Evolutionary conservation across 2,888 invertebrate species (phyloP), one percentile per base, ranked within the genome.

Genomic region (Bellardia pandia): DNA sequence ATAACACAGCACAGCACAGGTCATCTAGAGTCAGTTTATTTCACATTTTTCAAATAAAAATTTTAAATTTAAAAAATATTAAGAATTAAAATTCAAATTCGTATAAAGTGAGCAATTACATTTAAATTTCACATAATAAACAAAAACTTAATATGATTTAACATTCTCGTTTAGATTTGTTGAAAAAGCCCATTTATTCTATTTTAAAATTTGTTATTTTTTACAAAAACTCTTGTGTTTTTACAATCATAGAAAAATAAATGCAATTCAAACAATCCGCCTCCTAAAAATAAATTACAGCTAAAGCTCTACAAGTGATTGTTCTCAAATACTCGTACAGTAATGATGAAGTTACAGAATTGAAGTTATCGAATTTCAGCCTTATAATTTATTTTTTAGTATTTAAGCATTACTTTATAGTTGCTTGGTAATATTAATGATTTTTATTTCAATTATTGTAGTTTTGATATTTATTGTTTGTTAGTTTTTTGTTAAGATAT

Each of bases 401-500:
- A n/a, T 51, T 66, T 45, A 9, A 40, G 6, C 11, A 64, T 60
- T 40, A 40, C 37, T 40, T 13, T 66, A 40, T 16, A 14, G 14
- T 64, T n/a, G 1, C 40, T 51, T n/a, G 45, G 13, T 33, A 37
- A 37, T 37, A 1, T 23, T 23, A 37, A 37, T 6, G 30, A 11
- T 23, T 30, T 66, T 45, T 2, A 37, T n/a, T n/a, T n/a, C 37
- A 42, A 42, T 64, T 64, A 30, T 16, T 64, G 40, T 64, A 1
- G 3, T 42, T 42, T 42, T 62, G 30, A 5, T 1, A 16, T 16
- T 42, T 51, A 8, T 33, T 37, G 8, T 45, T 48, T 68, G 1
- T 68, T 42, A 13, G 48, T 45, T 45, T 68, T 33, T 48, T n/a
- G 66, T 30, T 33, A 58, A 16, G 48, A 58, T 68, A 64, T 80